phyloP scores from a whole-genome alignment of 2,888 invertebrate genomes.

The Autographa pulchrina region DNA sequence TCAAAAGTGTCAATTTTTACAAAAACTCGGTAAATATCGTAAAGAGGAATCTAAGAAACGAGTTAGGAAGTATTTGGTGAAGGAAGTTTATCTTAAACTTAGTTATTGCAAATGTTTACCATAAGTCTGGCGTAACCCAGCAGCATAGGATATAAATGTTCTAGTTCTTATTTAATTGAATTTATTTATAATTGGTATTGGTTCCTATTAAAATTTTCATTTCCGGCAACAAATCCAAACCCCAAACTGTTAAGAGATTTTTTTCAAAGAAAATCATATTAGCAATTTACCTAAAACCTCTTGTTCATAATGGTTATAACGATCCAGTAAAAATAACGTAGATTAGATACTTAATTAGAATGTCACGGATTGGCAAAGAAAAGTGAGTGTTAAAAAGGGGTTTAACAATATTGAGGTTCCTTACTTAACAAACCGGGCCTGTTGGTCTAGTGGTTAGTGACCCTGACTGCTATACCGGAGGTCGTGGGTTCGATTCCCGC shows the following conservation, averaged over 20 bases:
- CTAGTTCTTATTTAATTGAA: not conserved
- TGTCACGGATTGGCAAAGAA: not conserved
- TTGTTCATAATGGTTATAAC: not conserved
- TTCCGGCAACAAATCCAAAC: not conserved
- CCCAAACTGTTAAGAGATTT: not conserved
- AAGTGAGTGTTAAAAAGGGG: constrained; percentile 16
- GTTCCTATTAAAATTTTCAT: not conserved
- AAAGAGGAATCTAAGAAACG: not conserved
- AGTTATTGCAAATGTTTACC: not conserved
- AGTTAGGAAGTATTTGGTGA: not conserved
- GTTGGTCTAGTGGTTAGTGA: too few species aligned
- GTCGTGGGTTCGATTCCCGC: too few species aligned
- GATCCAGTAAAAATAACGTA: not conserved
- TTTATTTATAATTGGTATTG: not conserved
- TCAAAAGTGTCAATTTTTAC: not conserved
- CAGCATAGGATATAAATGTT: not conserved
- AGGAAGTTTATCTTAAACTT: not conserved
- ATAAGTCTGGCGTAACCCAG: too few species aligned
- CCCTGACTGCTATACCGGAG: too few species aligned
- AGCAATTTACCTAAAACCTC: not conserved
- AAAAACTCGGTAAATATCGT: not conserved
- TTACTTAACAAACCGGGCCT: constrained; percentile 45
- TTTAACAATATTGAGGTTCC: constrained; percentile 38
- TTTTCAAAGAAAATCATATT: not conserved
- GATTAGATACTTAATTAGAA: not conserved